Conservation (phyloP, 2,888 invertebrate genomes). For the Marronus borbonicus region DNA sequence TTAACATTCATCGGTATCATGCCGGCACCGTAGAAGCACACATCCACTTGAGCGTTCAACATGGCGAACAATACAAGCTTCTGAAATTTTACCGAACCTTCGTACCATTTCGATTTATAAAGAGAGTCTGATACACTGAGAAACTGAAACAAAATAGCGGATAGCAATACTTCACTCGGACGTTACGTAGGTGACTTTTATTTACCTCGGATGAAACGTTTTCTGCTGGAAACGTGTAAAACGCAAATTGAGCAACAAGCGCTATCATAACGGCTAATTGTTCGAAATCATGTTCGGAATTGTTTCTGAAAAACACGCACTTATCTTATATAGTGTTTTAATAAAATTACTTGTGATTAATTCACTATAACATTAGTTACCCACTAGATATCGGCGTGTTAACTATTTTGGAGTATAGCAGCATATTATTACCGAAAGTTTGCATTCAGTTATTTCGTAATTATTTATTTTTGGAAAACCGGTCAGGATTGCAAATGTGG, state of each 20-base stretch:
- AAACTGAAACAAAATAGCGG: constrained; percentile 18
- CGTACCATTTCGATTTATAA: constrained; percentile 48
- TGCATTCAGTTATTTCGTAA: too few relatives aligned
- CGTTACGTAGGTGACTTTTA: not conserved
- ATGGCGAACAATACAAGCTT: constrained; percentile 29
- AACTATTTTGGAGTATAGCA: too few relatives aligned
- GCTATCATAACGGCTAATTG: too few relatives aligned
- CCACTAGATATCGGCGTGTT: too few relatives aligned
- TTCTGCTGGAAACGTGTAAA: constrained; percentile 17
- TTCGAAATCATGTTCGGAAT: too few relatives aligned
- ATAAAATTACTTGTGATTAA: too few relatives aligned
- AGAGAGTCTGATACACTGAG: constrained; percentile 16
- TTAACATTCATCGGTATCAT: constrained; percentile 1
- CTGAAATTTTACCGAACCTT: constrained; percentile 22
- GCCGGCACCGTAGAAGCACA: constrained; percentile 12
- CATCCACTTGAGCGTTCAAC: constrained; percentile 29
- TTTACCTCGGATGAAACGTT: not conserved
- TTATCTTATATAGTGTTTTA: too few relatives aligned
- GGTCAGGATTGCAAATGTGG: too few relatives aligned
- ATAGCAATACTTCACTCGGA: not conserved
- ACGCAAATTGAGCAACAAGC: constrained; percentile 1
- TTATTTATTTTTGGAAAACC: too few relatives aligned
- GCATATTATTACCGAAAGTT: too few relatives aligned
- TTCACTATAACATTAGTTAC: too few relatives aligned
- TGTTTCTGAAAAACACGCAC: too few relatives aligned